These are phyloP conservation scores for Bhutanitis thaidina DNA, from an alignment of 2,888 invertebrate genomes.

Conservation along the genomic window DNA sequence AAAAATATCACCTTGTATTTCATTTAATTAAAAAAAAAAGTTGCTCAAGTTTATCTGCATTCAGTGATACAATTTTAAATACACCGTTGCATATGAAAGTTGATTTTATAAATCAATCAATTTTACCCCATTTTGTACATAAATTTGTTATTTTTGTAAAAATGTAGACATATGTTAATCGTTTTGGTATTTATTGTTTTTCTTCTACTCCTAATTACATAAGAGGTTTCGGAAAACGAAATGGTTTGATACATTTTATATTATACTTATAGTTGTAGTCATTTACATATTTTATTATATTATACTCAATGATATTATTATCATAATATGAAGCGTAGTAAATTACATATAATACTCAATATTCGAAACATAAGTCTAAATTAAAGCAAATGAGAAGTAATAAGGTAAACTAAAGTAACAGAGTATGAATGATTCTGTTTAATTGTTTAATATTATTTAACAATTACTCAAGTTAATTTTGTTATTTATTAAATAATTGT, in stretches of 20 bases:
- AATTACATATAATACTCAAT: slow-evolving; percentile 32
- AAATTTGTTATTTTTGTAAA: slow-evolving; percentile 12
- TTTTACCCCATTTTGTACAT: slow-evolving; percentile 2
- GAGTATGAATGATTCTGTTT: background rate
- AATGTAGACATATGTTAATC: background rate
- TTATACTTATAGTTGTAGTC: slow-evolving; percentile 31
- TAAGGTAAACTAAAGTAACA: slow-evolving; percentile 9
- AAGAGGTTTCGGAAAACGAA: slow-evolving; percentile 34
- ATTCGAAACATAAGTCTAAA: slow-evolving; percentile 27
- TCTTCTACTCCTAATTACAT: slow-evolving; percentile 21
- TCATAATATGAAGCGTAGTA: slow-evolving; percentile 9
- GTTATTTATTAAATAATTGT: background rate
- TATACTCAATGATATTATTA: slow-evolving; percentile 4
- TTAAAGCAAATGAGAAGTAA: background rate
- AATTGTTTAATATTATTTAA: slow-evolving; percentile 1
- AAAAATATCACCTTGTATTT: no score
- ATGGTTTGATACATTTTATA: slow-evolving; percentile 35
- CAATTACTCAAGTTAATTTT: slow-evolving; percentile 1
- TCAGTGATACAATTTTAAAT: background rate
- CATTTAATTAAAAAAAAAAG: background rate
- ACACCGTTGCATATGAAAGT: background rate
- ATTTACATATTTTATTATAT: slow-evolving; percentile 30
- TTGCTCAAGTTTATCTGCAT: background rate
- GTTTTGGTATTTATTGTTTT: background rate
- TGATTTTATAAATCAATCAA: background rate